Conservation (phyloP, 2,797 vertebrate species). For the Ciconia nigra region DNA sequence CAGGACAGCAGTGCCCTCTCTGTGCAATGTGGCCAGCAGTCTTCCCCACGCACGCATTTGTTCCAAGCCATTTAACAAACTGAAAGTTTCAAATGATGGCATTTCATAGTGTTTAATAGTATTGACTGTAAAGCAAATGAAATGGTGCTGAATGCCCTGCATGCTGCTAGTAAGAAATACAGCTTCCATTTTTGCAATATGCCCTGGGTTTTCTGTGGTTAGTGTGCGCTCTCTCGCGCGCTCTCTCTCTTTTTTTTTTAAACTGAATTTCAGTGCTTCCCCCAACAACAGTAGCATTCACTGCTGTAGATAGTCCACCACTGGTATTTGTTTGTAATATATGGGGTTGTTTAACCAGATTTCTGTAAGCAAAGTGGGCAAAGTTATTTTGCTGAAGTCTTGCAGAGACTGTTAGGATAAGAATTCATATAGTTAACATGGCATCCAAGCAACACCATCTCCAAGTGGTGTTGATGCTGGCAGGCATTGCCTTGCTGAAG, state of each 20-base stretch:
- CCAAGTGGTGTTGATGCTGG: conserved; percentile 45
- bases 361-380: conserved; percentile 48
- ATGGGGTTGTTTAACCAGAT: not conserved
- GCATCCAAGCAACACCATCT: conserved; percentile 25
- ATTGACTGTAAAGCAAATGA: conserved; percentile 57
- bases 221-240: not conserved
- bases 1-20: conserved; percentile 70
- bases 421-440: conserved; percentile 28
- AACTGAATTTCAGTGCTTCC: not conserved
- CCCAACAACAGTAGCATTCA: not conserved
- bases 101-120: conserved; percentile 54
- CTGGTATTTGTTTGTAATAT: conserved; percentile 37
- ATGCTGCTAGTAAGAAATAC: conserved; percentile 28
- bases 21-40: conserved; percentile 58
- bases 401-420: conserved; percentile 20
- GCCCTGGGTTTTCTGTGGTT: conserved; percentile 20
- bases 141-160: conserved; percentile 35
- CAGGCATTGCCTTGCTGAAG: conserved; percentile 32
- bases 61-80: conserved; percentile 59
- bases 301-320: not conserved
- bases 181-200: conserved; percentile 5
- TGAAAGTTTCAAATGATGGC: conserved; percentile 52
- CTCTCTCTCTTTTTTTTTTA: not conserved
- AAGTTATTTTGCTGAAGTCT: conserved; percentile 39
- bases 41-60: not conserved